Evolutionary conservation across 2,113 vertebrate species (phyloP).

Genomic region (Onychorhynchus coronatus): DNA sequence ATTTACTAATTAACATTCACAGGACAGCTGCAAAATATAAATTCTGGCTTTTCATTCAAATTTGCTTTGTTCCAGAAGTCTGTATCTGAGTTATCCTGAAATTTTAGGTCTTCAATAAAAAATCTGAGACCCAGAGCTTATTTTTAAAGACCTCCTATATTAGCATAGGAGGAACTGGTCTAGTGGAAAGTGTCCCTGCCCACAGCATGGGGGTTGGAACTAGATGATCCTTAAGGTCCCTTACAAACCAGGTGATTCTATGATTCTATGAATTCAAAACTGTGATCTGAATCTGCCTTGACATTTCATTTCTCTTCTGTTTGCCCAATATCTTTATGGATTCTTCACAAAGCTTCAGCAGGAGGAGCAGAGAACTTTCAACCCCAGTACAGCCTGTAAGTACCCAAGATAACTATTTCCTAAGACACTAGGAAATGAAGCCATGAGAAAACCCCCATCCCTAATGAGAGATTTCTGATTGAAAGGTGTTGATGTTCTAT

Average conservation of each 20-base stretch:
- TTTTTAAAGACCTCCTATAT: neutral
- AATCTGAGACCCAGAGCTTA: neutral
- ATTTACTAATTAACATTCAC: neutral
- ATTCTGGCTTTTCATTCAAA: neutral
- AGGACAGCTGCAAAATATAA: neutral
- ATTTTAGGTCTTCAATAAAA: neutral
- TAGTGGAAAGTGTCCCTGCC: neutral
- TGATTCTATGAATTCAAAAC: neutral
- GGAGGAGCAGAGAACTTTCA: neutral
- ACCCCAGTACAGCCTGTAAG: neutral
- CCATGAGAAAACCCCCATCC: neutral
- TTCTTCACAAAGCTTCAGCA: neutral
- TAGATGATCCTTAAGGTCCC: neutral
- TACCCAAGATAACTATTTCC: neutral
- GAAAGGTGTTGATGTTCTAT: neutral
- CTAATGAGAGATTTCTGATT: neutral
- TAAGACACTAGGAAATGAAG: neutral
- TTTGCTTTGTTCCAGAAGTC: neutral
- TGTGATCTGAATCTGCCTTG: neutral
- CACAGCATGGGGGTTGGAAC: neutral
- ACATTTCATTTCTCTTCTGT: neutral
- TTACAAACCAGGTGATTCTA: neutral
- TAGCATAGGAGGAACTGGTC: neutral
- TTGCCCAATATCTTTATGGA: neutral
- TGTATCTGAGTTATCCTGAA: neutral